Evolutionary conservation across 1,140 invertebrate genomes (phyloP).

Genomic region (Neodiprion lecontei): DNA sequence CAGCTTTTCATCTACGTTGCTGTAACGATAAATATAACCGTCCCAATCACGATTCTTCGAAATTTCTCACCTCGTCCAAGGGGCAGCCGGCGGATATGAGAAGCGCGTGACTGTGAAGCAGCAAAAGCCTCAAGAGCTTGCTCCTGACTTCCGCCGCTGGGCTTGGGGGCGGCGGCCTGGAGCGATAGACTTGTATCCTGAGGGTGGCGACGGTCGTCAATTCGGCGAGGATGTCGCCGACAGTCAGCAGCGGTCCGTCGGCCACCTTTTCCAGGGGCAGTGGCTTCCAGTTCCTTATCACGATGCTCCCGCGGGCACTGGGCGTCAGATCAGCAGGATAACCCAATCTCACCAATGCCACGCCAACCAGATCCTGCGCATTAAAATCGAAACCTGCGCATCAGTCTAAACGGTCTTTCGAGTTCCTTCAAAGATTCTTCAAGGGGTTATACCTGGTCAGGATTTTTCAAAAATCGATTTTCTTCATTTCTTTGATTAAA

Average conservation of each 20-base stretch:
- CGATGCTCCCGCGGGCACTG: constrained; percentile 75
- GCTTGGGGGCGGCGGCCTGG: constrained; percentile 69
- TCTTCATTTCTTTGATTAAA: too few relatives aligned
- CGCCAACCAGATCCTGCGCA: constrained; percentile 68
- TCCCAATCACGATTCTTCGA: background rate
- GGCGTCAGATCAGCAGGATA: constrained; percentile 64
- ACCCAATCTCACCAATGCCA: constrained; percentile 70
- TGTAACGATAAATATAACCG: too few relatives aligned
- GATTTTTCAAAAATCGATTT: too few relatives aligned
- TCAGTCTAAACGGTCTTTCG: too few relatives aligned
- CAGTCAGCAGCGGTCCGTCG: constrained; percentile 82
- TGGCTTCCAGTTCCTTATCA: constrained; percentile 94
- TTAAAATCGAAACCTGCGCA: background rate
- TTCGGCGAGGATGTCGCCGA: constrained; percentile 92
- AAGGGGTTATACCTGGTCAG: too few relatives aligned
- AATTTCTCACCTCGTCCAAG: constrained; percentile 82
- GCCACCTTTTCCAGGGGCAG: constrained; percentile 88
- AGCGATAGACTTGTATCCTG: constrained; percentile 85
- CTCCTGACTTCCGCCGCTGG: constrained; percentile 89
- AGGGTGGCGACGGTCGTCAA: constrained; percentile 89
- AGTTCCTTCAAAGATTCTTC: too few relatives aligned
- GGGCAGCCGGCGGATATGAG: constrained; percentile 89
- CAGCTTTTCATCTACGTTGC: too few relatives aligned
- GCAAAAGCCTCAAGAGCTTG: constrained; percentile 85
- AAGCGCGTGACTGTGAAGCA: constrained; percentile 86